Evolutionary conservation across 2,113 vertebrate genomes (phyloP).

Genomic region (Phalacrocorax aristotelis): DNA sequence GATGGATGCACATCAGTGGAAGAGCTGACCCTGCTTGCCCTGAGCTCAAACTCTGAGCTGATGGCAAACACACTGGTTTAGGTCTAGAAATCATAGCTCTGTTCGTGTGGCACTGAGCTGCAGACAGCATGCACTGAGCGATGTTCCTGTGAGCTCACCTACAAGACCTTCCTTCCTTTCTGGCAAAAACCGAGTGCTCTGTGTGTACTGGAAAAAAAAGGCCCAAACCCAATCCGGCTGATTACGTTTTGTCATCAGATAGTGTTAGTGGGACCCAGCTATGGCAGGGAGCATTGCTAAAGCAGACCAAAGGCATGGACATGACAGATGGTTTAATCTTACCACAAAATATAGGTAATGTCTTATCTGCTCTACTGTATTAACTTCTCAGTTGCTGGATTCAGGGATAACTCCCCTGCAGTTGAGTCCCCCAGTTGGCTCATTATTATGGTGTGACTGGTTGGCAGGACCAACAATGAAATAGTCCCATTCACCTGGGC

Average conservation of each 20-base stretch:
- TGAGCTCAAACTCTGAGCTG: background rate
- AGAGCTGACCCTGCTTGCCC: background rate
- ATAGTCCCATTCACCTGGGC: background rate
- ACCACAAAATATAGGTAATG: background rate
- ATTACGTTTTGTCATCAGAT: background rate
- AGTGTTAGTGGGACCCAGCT: background rate
- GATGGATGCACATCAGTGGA: background rate
- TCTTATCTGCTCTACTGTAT: background rate
- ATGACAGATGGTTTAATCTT: background rate
- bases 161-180: background rate
- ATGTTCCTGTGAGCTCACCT: background rate
- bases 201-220: background rate
- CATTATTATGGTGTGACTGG: background rate
- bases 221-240: background rate
- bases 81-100: background rate
- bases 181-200: background rate
- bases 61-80: background rate
- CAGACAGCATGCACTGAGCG: background rate
- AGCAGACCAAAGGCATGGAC: background rate
- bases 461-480: background rate
- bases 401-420: background rate
- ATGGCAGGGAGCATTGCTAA: background rate
- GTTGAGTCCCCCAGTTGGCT: background rate
- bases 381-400: background rate
- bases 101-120: background rate